Conservation (phyloP, 2,797 vertebrate species). For the Apodemus agrarius region DNA sequence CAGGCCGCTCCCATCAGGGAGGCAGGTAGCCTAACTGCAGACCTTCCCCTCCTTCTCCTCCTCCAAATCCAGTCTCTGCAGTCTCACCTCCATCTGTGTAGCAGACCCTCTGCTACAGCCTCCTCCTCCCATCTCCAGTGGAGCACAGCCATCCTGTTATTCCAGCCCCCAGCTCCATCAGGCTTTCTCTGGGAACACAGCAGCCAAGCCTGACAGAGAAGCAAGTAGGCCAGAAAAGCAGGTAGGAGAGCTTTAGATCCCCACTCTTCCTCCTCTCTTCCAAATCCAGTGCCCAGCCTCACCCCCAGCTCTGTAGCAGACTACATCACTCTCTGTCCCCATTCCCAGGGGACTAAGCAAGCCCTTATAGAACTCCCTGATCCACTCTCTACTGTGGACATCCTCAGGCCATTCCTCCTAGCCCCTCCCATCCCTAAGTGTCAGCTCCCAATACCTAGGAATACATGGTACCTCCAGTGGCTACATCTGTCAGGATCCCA, state of each 20-base stretch:
- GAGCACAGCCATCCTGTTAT: not conserved
- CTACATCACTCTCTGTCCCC: not conserved
- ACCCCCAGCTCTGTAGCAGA: not conserved
- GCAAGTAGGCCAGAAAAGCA: not conserved
- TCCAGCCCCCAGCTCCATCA: not conserved
- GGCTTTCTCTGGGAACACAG: not conserved
- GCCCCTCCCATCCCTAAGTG: not conserved
- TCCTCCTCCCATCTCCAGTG: not conserved
- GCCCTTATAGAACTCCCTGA: not conserved
- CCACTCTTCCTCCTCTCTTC: not conserved
- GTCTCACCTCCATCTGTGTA: not conserved
- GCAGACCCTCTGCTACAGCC: not conserved
- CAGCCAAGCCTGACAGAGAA: not conserved
- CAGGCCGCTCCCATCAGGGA: not conserved
- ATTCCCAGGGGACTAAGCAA: not conserved
- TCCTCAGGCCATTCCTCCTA: not conserved
- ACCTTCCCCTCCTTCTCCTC: too few species aligned
- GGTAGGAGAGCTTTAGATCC: not conserved
- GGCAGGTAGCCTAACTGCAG: too few species aligned
- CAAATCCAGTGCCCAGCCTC: not conserved
- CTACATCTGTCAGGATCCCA: not conserved
- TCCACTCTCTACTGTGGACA: too few species aligned
- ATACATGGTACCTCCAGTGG: not conserved
- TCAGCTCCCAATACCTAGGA: not conserved
- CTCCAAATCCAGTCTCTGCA: not conserved